Conservation (phyloP, 2,888 invertebrate species). For the Nymphalis urticae region DNA sequence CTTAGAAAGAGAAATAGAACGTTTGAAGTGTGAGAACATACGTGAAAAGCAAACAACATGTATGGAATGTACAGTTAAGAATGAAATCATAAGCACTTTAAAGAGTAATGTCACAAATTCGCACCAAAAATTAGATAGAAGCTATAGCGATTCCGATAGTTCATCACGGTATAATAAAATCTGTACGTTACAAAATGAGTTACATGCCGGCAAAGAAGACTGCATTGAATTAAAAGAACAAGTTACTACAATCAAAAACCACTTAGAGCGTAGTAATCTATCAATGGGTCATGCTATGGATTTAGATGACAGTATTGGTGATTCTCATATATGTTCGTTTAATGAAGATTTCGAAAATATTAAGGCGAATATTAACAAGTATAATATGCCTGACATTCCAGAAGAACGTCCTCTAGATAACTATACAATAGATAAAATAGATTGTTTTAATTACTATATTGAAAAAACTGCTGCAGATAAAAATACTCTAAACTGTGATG, state of each 20-base stretch:
- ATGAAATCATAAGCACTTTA: slow-evolving; percentile 47
- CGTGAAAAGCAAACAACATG: slow-evolving; percentile 40
- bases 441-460: slow-evolving; percentile 62
- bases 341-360: slow-evolving; percentile 50
- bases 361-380: slow-evolving; percentile 45
- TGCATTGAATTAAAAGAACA: slow-evolving; percentile 71
- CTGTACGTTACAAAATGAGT: slow-evolving; percentile 67
- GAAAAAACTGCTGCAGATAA: slow-evolving; percentile 58
- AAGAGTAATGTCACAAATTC: slow-evolving; percentile 43
- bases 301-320: slow-evolving; percentile 63
- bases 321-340: slow-evolving; percentile 49
- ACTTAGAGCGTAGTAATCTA: slow-evolving; percentile 62
- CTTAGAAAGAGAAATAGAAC: slow-evolving; percentile 45
- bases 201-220: slow-evolving; percentile 69
- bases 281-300: slow-evolving; percentile 59
- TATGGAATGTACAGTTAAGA: slow-evolving; percentile 51
- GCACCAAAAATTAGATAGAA: slow-evolving; percentile 60
- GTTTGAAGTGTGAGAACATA: slow-evolving; percentile 32
- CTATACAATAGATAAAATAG: slow-evolving; percentile 60
- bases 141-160: slow-evolving; percentile 66
- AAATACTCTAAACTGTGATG: slow-evolving; percentile 48
- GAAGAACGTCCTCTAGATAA: slow-evolving; percentile 52
- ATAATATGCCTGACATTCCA: slow-evolving; percentile 50
- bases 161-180: slow-evolving; percentile 68
- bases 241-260: slow-evolving; percentile 70